Base-by-base conservation (phyloP, 2,113 vertebrate genomes). In the Microcebus griseorufus region DNA sequence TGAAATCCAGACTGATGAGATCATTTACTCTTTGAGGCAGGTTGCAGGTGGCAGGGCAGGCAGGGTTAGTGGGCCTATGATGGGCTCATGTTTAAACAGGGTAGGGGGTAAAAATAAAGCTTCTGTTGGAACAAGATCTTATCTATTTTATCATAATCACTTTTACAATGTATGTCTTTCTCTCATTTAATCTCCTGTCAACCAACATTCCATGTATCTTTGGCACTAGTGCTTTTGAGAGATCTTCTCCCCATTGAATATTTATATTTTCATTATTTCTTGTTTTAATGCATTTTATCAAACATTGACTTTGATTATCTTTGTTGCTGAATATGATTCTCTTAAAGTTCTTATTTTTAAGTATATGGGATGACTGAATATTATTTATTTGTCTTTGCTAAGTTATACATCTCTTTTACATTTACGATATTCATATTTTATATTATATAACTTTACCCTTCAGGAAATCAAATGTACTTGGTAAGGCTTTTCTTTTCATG, bases 381-480 rank as follows among this genome's bases (percentile, higher is more conserved):
- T 70, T 96, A 95, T 27, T 60, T 93, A 94, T 93, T 82, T 51
- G 22, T 62, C n/a, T 45, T 95, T 72, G 17, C 29, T 88, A 60
- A 55, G 12, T 53, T 97, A 96, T 65, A 45, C 12, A 70, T 88
- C 48, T 81, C 18, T 79, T 80, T 67, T 10, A 5, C 55, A 29
- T 88, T 96, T 95, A 51, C 51, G 58, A 79, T 83, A 60, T 90
- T 97, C 14, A 92, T 72, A 93, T 96, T 65, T 80, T 75, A 90
- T 95, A 34, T 89, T 94, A 39, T 10, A n/a, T 81, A 98, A 95
- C 82, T 95, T 82, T 95, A 85, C 88, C 97, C 95, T 98, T 98
- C 95, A 97, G 85, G 97, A 98, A 96, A 87, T 95, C 64, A 92
- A 76, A 94, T 85, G 9, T 25, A 58, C 78, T 98, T 94, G n/a